phyloP scores from a whole-genome alignment of 2,888 invertebrate species.

The Drosophila recens region DNA sequence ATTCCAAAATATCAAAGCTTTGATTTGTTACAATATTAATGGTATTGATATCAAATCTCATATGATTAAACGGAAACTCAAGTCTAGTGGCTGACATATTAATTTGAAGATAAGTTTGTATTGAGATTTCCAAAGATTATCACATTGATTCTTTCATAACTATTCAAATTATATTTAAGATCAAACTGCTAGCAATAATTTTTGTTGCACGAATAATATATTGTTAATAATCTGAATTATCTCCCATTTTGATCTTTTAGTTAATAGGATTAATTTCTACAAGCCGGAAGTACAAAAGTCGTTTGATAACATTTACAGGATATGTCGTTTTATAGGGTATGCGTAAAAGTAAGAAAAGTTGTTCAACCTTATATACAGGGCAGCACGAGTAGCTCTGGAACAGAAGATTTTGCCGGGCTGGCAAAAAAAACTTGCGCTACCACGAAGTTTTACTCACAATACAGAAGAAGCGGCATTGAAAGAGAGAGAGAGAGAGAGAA shows the following conservation, averaged over 20 bases:
- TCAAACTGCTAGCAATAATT: no score
- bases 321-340: conserved; percentile 24
- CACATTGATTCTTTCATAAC: no score
- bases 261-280: background rate
- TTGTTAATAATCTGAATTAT: background rate
- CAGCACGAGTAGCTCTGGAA: conserved; percentile 34
- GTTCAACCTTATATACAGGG: conserved; percentile 61
- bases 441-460: conserved; percentile 71
- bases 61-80: background rate
- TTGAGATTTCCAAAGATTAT: no score
- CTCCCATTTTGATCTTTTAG: background rate
- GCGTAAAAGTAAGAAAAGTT: conserved; percentile 54
- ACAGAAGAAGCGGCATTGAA: conserved; percentile 18
- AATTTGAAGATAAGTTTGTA: no score
- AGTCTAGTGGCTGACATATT: no score
- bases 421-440: conserved; percentile 67
- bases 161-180: no score
- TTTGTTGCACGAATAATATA: background rate
- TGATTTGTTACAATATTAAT: background rate
- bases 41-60: background rate
- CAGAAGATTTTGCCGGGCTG: conserved; percentile 53
- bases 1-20: no score
- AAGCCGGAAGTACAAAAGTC: background rate
- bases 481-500: background rate
- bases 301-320: background rate